Percentiles rank a stretch among this genome's conserved stretches.
Conservation (phyloP, 2,888 invertebrate genomes). For the Colletes collaris region DNA sequence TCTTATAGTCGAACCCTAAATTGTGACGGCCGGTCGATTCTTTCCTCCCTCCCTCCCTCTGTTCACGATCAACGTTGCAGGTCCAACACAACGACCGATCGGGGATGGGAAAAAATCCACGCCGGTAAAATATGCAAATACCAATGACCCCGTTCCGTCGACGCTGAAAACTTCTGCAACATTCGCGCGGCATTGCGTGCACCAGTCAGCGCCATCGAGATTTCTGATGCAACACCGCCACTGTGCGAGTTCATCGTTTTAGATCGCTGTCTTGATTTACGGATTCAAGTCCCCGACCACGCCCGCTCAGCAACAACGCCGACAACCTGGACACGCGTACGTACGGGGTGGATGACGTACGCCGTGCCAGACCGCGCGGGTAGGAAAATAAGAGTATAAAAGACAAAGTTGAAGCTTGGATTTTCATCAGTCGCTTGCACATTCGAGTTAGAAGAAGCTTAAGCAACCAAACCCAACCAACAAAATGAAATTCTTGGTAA, state of each 20-base stretch:
- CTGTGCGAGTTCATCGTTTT: constrained; percentile 57
- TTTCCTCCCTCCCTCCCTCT: not conserved
- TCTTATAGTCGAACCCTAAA: constrained; percentile 37
- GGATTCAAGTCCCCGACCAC: constrained; percentile 58
- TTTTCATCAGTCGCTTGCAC: constrained; percentile 65
- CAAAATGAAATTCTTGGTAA: constrained; percentile 72
- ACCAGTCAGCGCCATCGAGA: constrained; percentile 19
- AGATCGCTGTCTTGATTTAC: constrained; percentile 66
- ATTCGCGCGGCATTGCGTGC: constrained; percentile 40
- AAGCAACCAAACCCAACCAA: constrained; percentile 40
- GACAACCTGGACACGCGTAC: constrained; percentile 27
- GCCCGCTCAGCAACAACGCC: constrained; percentile 32
- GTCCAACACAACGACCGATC: not conserved
- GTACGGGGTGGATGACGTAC: constrained; percentile 48
- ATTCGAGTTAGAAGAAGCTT: constrained; percentile 41
- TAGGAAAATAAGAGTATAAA: constrained; percentile 66
- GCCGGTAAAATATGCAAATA: constrained; percentile 43
- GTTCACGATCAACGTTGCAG: not conserved
- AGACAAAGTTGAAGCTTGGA: constrained; percentile 46
- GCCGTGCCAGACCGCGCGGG: constrained; percentile 14
- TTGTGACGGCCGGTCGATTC: not conserved
- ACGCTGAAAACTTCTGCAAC: constrained; percentile 42
- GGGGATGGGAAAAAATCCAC: not conserved
- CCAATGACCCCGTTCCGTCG: constrained; percentile 29
- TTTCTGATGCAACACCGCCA: constrained; percentile 67